Evolutionary conservation across 2,113 vertebrate species (phyloP).

Genomic region (Ceratotherium simum): DNA sequence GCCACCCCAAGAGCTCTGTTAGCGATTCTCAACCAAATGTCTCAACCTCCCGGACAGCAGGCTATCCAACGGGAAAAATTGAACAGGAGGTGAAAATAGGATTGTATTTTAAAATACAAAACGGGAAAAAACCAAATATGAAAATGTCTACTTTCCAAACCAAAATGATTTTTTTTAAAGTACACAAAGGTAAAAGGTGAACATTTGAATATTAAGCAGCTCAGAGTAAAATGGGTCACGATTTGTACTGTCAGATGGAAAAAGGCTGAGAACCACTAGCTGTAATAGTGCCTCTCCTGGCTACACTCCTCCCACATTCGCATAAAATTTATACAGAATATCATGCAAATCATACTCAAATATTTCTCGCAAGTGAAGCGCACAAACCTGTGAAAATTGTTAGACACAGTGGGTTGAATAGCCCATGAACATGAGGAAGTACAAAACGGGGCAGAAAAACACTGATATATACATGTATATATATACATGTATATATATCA

Average conservation of each 20-base stretch:
- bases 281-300: not conserved
- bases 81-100: not conserved
- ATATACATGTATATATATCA: conserved; percentile 54
- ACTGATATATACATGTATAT: conserved; percentile 64
- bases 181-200: conserved; percentile 34
- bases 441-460: conserved; percentile 76
- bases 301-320: not conserved
- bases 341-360: conserved; percentile 65
- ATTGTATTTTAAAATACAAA: conserved; percentile 49
- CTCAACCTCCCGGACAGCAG: conserved; percentile 28
- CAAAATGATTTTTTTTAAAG: not conserved
- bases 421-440: conserved; percentile 66
- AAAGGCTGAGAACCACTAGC: conserved; percentile 82
- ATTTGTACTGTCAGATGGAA: conserved; percentile 24
- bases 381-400: conserved; percentile 19
- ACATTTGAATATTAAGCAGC: conserved; percentile 44
- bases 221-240: conserved; percentile 49
- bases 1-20: conserved; percentile 33
- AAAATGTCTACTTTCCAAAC: conserved; percentile 39
- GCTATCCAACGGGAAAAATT: not conserved
- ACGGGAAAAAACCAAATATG: not conserved
- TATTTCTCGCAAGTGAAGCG: conserved; percentile 45
- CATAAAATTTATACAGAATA: not conserved
- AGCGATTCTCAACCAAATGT: conserved; percentile 80
- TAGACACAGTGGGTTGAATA: conserved; percentile 55